These are phyloP conservation scores for Sussaba pulchella DNA, from an alignment of 2,888 invertebrate genomes.

Conservation along the genomic window DNA sequence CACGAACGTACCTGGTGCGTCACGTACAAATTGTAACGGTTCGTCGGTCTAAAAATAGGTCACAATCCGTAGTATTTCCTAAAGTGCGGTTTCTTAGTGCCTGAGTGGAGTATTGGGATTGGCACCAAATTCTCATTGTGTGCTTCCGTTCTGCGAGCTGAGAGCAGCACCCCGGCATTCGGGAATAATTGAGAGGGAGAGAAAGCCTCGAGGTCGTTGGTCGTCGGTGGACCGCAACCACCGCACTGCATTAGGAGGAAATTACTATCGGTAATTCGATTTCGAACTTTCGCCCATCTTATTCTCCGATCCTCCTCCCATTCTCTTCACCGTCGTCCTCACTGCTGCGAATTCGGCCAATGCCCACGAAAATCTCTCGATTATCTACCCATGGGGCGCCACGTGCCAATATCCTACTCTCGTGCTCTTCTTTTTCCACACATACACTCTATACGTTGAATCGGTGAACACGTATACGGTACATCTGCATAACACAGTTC, in stretches of 20 bases:
- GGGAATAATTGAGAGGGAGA: not conserved
- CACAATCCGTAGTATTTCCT: not conserved
- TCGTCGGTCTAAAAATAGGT: not conserved
- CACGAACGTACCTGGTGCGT: no score
- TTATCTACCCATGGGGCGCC: constrained; percentile 26
- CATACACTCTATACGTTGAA: not conserved
- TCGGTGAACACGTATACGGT: not conserved
- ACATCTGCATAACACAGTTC: constrained; percentile 18
- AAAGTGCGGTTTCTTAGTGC: constrained; percentile 1
- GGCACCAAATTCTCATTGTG: constrained; percentile 23
- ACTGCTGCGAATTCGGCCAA: constrained; percentile 40
- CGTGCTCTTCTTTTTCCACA: constrained; percentile 8
- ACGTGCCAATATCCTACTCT: constrained; percentile 43
- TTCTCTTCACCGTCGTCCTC: not conserved
- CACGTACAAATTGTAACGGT: not conserved
- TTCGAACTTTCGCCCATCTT: constrained; percentile 69
- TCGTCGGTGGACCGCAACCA: constrained; percentile 46
- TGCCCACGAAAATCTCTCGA: constrained; percentile 44
- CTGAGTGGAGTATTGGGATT: not conserved
- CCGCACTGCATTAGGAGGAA: constrained; percentile 76
- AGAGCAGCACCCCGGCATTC: not conserved
- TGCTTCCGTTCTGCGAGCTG: constrained; percentile 67
- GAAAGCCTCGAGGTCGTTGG: not conserved
- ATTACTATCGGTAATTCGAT: constrained; percentile 76
- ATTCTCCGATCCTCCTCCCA: constrained; percentile 44